Evolutionary conservation across 2,797 vertebrate genomes (phyloP).

Genomic region (Cossypha niveicapilla): DNA sequence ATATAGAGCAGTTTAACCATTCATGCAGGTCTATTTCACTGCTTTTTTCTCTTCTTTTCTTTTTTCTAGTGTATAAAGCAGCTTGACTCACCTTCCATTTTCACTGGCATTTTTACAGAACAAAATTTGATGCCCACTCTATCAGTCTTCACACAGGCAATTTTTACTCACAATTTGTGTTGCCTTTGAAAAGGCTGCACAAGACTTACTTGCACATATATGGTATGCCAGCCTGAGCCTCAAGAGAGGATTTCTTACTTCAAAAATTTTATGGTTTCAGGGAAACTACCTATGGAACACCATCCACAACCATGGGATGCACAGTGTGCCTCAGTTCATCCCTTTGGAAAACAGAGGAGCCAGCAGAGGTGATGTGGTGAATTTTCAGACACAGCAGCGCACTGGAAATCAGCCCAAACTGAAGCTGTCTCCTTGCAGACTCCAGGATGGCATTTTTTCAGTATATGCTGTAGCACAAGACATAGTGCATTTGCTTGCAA

Average conservation of each 20-base stretch:
- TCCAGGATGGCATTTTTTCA: background rate
- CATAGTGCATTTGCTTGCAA: background rate
- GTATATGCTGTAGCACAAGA: background rate
- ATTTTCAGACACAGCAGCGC: background rate
- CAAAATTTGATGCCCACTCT: background rate
- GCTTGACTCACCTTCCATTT: background rate
- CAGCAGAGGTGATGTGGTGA: background rate
- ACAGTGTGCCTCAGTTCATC: background rate
- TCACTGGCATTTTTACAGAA: background rate
- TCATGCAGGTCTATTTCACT: background rate
- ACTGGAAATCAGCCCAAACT: background rate
- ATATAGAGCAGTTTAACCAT: background rate
- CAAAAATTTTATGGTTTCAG: accelerated
- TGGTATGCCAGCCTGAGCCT: background rate
- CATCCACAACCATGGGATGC: accelerated
- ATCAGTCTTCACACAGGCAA: background rate
- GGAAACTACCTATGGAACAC: background rate
- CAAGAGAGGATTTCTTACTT: background rate
- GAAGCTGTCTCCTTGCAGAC: background rate
- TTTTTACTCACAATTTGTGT: background rate
- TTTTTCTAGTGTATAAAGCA: background rate
- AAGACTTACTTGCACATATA: background rate
- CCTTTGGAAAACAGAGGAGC: background rate
- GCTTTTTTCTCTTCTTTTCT: background rate
- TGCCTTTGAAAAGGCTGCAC: background rate